Percentiles rank a stretch among this genome's conserved stretches.
Evolutionary conservation across 2,797 vertebrate species (phyloP).

Genomic region (Onychomys leucogaster): DNA sequence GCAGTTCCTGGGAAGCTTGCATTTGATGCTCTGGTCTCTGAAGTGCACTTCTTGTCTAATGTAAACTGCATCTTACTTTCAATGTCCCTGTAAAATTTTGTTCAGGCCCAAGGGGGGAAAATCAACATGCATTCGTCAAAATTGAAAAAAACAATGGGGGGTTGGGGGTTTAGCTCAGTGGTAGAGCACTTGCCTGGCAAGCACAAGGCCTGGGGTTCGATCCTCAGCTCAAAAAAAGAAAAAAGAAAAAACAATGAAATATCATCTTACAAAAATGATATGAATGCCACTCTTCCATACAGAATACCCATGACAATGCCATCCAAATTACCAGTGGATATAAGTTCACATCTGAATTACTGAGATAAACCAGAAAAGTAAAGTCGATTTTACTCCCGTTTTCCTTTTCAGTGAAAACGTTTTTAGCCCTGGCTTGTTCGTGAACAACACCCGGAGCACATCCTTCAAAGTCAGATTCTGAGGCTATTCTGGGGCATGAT

Average conservation of each 20-base stretch:
- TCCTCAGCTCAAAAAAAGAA: no score
- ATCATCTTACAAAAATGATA: neutral
- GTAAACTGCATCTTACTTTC: neutral
- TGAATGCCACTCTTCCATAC: neutral
- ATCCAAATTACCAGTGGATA: neutral
- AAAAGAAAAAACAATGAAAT: conserved; percentile 14
- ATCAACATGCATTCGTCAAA: neutral
- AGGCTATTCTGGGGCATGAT: neutral
- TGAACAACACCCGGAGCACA: neutral
- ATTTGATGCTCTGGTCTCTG: neutral
- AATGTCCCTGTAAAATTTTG: neutral
- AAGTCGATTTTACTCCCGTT: neutral
- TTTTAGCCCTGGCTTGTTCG: neutral
- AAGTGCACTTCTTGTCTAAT: neutral
- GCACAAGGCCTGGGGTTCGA: no score
- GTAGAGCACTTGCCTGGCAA: no score
- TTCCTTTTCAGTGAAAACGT: neutral
- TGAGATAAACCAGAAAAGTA: neutral
- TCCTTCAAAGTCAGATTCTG: neutral
- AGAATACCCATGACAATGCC: neutral
- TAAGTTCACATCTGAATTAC: neutral
- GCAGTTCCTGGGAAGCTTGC: neutral
- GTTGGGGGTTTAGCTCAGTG: no score
- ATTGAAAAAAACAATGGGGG: no score
- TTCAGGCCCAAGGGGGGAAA: conserved; percentile 2